Conservation (phyloP, 2,113 vertebrate species). For the Chiloscyllium plagiosum region DNA sequence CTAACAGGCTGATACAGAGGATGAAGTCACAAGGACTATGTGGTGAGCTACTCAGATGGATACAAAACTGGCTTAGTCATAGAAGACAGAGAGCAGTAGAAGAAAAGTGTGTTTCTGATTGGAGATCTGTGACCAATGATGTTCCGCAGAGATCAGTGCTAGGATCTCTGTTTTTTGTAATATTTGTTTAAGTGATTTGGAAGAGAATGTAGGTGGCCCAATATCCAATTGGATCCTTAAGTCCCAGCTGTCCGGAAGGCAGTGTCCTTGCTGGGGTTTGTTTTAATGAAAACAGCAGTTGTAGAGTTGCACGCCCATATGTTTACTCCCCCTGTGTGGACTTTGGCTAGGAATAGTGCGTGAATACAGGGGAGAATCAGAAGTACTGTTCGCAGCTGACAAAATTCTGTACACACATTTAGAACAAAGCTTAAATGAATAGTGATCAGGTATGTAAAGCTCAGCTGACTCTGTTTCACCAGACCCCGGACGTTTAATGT, state of each 20-base stretch:
- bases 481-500: background rate
- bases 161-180: too few species aligned
- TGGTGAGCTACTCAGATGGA: too few species aligned
- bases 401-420: background rate
- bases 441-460: background rate
- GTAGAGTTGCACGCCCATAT: background rate
- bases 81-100: too few species aligned
- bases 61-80: too few species aligned
- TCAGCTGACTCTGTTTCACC: background rate
- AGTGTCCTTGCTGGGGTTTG: background rate
- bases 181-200: too few species aligned
- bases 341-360: background rate
- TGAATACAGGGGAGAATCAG: background rate
- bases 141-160: too few species aligned
- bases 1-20: too few species aligned
- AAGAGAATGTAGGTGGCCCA: too few species aligned
- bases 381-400: background rate
- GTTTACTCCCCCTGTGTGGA: background rate
- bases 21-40: too few species aligned
- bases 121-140: too few species aligned
- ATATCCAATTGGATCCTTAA: background rate
- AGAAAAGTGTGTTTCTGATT: too few species aligned
- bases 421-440: background rate
- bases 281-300: background rate
- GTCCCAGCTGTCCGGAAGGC: background rate